Percentiles rank a stretch among this genome's conserved stretches.
These are phyloP conservation scores for Pentamera pediparva DNA, from an alignment of 53 echinoderm and acorn worm genomes.

Conservation along the genomic window DNA sequence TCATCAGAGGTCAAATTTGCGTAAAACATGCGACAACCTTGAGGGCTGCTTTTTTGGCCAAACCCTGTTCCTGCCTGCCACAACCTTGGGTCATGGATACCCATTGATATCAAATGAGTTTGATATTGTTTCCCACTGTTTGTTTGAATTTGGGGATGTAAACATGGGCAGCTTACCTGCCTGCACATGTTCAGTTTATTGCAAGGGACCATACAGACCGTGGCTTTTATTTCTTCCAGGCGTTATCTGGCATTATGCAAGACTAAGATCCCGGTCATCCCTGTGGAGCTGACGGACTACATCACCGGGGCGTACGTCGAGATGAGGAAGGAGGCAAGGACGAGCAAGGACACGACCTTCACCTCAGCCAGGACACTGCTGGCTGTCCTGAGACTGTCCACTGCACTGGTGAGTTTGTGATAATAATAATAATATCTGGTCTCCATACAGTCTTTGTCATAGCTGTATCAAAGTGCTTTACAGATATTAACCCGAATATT, in stretches of 20 bases:
- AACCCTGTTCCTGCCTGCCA: too few relatives aligned
- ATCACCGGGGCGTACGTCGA: slow-evolving; percentile 99
- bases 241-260: slow-evolving; percentile 93
- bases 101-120: background rate
- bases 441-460: too few relatives aligned
- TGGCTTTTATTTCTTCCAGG: slow-evolving; percentile 34
- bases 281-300: slow-evolving; percentile 85
- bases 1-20: too few relatives aligned
- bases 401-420: slow-evolving; percentile 76
- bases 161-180: too few relatives aligned
- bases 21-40: too few relatives aligned
- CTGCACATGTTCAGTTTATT: too few relatives aligned
- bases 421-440: background rate
- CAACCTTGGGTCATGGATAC: too few relatives aligned
- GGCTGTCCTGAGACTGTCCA: slow-evolving; percentile 89
- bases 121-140: background rate
- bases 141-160: too few relatives aligned
- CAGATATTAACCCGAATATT: too few relatives aligned
- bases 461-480: too few relatives aligned
- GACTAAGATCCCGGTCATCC: slow-evolving; percentile 81
- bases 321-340: slow-evolving; percentile 96
- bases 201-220: too few relatives aligned
- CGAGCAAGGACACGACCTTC: slow-evolving; percentile 95
- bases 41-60: too few relatives aligned
- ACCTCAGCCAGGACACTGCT: slow-evolving; percentile 93